Evolutionary conservation across 2,113 vertebrate species (phyloP).

Genomic region (Nesoenas mayeri): DNA sequence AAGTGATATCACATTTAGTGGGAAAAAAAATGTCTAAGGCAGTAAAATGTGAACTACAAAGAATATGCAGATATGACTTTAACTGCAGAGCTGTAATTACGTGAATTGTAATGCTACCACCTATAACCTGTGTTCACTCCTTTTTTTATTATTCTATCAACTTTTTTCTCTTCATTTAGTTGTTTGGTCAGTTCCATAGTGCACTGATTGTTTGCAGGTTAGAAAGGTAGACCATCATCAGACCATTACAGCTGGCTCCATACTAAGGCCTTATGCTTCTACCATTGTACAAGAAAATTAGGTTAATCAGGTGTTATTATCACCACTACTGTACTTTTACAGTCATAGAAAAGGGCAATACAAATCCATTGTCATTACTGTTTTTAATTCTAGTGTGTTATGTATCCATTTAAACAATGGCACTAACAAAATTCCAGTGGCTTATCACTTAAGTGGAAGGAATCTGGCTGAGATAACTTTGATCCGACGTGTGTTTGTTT

Average conservation of each 20-base stretch:
- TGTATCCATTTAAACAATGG: not conserved
- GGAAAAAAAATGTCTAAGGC: not conserved
- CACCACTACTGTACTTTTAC: not conserved
- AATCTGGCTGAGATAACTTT: not conserved
- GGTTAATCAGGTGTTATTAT: not conserved
- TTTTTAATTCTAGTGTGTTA: not conserved
- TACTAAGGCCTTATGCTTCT: not conserved
- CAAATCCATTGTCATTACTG: not conserved
- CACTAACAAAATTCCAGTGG: not conserved
- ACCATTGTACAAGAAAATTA: not conserved
- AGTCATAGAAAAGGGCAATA: not conserved
- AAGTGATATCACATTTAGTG: not conserved
- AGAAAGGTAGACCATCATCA: not conserved
- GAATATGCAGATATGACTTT: not conserved
- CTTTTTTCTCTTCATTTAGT: not conserved
- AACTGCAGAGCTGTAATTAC: not conserved
- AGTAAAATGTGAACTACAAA: not conserved
- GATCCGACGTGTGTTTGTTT: not conserved
- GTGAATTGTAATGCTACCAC: not conserved
- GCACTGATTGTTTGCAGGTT: not conserved
- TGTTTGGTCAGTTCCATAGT: not conserved
- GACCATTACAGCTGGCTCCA: not conserved
- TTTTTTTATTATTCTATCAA: not conserved
- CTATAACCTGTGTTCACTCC: not conserved
- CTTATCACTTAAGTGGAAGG: not conserved